phyloP scores from a whole-genome alignment of 2,888 invertebrate species.

The Drosophila lutescens region DNA sequence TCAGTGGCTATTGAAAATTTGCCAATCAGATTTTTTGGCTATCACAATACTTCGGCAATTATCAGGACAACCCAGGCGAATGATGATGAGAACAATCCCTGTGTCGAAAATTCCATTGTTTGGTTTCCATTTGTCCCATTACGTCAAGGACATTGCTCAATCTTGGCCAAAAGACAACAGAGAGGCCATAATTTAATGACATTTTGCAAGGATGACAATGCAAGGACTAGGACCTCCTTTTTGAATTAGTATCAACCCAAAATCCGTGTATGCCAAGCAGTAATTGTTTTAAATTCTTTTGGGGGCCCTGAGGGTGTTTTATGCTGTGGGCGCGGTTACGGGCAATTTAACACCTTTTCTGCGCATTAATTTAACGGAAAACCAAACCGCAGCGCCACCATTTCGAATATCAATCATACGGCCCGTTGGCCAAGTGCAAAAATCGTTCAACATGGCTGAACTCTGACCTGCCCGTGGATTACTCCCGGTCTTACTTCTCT shows the following conservation, averaged over 20 bases:
- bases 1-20: neutral
- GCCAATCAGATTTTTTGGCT: neutral
- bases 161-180: neutral
- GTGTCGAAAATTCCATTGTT: neutral
- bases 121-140: conserved; percentile 10
- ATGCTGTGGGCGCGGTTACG: conserved; percentile 18
- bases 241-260: neutral
- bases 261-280: neutral
- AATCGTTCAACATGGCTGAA: conserved; percentile 44
- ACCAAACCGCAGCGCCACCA: conserved; percentile 22
- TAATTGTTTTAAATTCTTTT: neutral
- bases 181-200: conserved; percentile 6
- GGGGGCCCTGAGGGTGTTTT: neutral
- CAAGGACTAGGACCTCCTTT: neutral
- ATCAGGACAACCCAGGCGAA: neutral
- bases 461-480: conserved; percentile 16
- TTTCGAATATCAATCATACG: conserved; percentile 69
- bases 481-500: neutral
- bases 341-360: conserved; percentile 42
- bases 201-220: neutral
- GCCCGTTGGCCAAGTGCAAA: conserved; percentile 47
- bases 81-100: neutral
- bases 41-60: neutral
- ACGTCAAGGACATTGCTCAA: neutral
- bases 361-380: conserved; percentile 30